Evolutionary conservation across 2,113 vertebrate species (phyloP).

Genomic region (Dipodomys merriami): DNA sequence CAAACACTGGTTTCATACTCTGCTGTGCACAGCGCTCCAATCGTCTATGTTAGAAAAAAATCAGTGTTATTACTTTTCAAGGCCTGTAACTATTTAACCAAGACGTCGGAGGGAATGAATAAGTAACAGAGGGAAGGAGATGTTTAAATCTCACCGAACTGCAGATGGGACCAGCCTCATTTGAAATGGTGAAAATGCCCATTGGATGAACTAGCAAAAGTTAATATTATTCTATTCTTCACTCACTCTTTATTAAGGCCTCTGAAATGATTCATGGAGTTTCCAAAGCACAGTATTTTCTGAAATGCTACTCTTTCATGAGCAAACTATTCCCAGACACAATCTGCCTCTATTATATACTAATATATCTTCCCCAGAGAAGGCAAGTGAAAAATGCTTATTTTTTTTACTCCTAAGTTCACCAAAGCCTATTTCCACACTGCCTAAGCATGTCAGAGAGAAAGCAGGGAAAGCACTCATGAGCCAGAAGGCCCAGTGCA

Average conservation of each 20-base stretch:
- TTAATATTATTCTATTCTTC: conserved; percentile 66
- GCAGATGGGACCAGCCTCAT: conserved; percentile 27
- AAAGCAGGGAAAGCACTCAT: background rate
- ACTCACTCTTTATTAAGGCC: conserved; percentile 61
- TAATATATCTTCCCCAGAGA: conserved; percentile 52
- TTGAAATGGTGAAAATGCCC: conserved; percentile 65
- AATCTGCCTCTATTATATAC: conserved; percentile 54
- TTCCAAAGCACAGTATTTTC: conserved; percentile 43
- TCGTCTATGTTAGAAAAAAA: background rate
- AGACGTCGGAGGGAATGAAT: conserved; percentile 22
- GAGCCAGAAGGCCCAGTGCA: background rate
- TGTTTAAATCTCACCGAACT: conserved; percentile 56
- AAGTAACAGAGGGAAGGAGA: conserved; percentile 54
- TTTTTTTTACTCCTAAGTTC: conserved; percentile 56
- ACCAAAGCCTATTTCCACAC: conserved; percentile 27
- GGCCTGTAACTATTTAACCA: conserved; percentile 60
- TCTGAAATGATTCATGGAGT: conserved; percentile 51
- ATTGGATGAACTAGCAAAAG: conserved; percentile 57
- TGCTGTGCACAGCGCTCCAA: background rate
- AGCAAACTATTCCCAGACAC: conserved; percentile 64
- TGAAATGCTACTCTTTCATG: conserved; percentile 35
- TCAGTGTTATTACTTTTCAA: conserved; percentile 57
- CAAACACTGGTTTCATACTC: background rate
- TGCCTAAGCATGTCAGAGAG: background rate
- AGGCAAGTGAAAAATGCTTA: conserved; percentile 21